Evolutionary conservation across 2,888 invertebrate species (phyloP).

Genomic region (Andrena bucephala): DNA sequence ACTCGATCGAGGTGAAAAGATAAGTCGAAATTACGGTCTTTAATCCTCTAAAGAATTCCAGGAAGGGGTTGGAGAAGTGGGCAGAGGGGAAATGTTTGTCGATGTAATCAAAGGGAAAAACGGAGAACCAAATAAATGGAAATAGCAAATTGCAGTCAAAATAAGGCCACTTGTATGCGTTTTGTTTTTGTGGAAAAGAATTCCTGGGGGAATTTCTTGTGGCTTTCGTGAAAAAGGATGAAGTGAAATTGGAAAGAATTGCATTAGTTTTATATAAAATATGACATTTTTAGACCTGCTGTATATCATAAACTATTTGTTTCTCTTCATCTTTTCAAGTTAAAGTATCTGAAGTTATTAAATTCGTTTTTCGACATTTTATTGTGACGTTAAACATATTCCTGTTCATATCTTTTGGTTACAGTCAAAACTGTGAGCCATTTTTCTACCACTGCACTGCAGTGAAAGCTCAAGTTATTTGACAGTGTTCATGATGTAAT

Average conservation of each 20-base stretch:
- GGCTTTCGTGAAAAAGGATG: neutral
- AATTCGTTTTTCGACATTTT: too few species aligned
- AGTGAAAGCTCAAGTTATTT: too few species aligned
- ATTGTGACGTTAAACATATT: too few species aligned
- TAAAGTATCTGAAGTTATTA: too few species aligned
- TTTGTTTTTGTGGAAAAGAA: neutral
- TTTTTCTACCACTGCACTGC: too few species aligned
- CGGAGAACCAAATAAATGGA: slow-evolving; percentile 8
- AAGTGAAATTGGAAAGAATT: neutral
- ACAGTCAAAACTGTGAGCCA: too few species aligned
- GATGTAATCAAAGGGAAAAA: slow-evolving; percentile 21
- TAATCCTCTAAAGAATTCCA: slow-evolving; percentile 28
- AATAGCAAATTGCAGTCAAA: slow-evolving; percentile 29
- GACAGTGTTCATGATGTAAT: too few species aligned
- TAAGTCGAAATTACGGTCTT: slow-evolving; percentile 46
- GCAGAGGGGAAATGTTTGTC: slow-evolving; percentile 20
- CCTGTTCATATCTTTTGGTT: too few species aligned
- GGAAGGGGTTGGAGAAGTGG: neutral
- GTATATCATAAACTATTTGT: too few species aligned
- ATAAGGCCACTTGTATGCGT: neutral
- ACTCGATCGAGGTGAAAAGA: slow-evolving; percentile 24
- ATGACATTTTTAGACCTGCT: neutral
- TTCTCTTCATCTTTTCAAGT: too few species aligned
- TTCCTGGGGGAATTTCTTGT: neutral
- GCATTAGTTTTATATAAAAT: neutral